A percentile compares a stretch with the other conserved stretches of the same genome.
These are phyloP conservation scores for Epistrophe eligans DNA, from an alignment of 2,888 invertebrate species.

Conservation along the genomic window DNA sequence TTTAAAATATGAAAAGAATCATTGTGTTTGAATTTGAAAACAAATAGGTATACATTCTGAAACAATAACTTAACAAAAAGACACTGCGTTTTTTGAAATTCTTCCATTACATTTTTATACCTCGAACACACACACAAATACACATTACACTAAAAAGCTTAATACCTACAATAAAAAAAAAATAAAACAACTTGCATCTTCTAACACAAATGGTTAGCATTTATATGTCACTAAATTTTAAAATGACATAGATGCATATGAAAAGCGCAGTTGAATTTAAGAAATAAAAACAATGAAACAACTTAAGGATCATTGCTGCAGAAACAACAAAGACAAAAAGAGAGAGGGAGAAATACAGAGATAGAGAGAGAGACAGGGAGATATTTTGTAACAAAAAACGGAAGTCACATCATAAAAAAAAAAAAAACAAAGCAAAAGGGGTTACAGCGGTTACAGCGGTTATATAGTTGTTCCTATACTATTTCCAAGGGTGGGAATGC, in stretches of 20 bases:
- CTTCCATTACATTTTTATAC: constrained; percentile 19
- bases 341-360: no score
- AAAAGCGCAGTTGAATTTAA: constrained; percentile 64
- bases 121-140: constrained; percentile 6
- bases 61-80: constrained; percentile 15
- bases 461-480: no score
- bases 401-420: constrained; percentile 20
- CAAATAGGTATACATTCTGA: not conserved
- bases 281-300: constrained; percentile 58
- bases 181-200: constrained; percentile 9
- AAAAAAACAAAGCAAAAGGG: not conserved
- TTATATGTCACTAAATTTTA: constrained; percentile 63
- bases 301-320: constrained; percentile 17
- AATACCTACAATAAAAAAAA: not conserved
- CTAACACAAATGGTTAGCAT: constrained; percentile 42
- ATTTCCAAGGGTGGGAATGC: constrained; percentile 23
- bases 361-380: not conserved
- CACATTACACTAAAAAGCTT: constrained; percentile 1
- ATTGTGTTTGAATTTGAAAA: constrained; percentile 28
- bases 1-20: constrained; percentile 26
- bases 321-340: not conserved
- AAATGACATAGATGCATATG: constrained; percentile 57
- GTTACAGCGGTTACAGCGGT: constrained; percentile 27
- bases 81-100: not conserved
- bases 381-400: constrained; percentile 9